Evolutionary conservation across 2,113 vertebrate species (phyloP).

Genomic region (Scolopax mira): DNA sequence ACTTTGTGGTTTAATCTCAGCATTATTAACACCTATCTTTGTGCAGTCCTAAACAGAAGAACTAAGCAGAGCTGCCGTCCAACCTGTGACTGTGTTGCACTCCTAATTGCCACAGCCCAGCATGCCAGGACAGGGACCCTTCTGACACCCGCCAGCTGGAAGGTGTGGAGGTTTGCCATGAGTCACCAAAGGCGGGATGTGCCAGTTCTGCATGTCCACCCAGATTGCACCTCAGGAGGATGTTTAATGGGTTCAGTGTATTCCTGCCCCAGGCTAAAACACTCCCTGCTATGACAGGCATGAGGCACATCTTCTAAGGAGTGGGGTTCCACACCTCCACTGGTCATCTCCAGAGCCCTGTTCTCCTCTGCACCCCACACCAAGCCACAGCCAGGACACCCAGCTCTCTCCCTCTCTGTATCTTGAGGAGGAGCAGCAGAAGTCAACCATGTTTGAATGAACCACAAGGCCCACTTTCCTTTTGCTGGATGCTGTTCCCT

Average conservation of each 20-base stretch:
- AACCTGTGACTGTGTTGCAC: not conserved
- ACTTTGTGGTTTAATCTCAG: not conserved
- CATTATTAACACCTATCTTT: not conserved
- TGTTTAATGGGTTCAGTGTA: not conserved
- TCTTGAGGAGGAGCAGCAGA: not conserved
- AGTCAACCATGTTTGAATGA: accelerated
- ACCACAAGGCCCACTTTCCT: not conserved
- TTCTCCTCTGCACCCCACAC: not conserved
- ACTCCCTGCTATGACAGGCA: not conserved
- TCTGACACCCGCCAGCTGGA: not conserved
- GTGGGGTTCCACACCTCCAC: not conserved
- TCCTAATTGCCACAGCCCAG: not conserved
- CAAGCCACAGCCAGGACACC: not conserved
- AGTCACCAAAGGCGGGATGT: not conserved
- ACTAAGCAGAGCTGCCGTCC: not conserved
- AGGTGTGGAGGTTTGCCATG: not conserved
- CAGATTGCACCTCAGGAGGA: not conserved
- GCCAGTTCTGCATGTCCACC: not conserved
- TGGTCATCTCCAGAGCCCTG: accelerated
- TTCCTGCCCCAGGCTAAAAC: not conserved
- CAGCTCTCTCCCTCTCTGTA: accelerated
- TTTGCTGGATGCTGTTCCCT: not conserved
- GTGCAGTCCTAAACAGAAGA: not conserved
- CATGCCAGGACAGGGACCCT: not conserved
- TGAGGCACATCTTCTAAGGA: not conserved